Evolutionary conservation across 2,113 vertebrate species (phyloP), one percentile per base, ranked within the genome.

Genomic region (Clarias batrachus): DNA sequence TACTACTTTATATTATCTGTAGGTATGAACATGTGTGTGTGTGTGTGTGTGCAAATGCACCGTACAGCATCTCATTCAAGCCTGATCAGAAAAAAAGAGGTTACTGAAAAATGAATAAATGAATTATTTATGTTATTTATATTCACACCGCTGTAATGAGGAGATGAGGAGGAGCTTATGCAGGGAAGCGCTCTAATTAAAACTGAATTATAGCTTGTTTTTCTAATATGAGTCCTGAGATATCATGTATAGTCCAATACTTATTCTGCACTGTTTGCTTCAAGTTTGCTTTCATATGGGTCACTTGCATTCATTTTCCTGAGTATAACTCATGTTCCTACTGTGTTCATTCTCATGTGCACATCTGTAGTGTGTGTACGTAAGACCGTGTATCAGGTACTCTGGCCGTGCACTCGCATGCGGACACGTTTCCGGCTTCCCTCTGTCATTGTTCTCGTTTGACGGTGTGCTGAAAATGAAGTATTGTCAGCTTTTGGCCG

Each of bases 401-500:
- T 63, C 33, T 63, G 59, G 14, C 11, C 8, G 11, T 52, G 23
- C 66, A 66, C n/a, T 14, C 60, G 27, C 41, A 54, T 54, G 21
- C 23, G 23, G 54, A 37, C 17, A 59, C n/a, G n/a, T 71, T 23
- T 30, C 5, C 25, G 14, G 52, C n/a, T 37, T 83, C 41, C 66
- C 37, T 83, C 30, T 30, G 21, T 17, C 19, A 14, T 25, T 3
- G 7, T 70, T 57, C 70, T 25, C 5, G 7, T 57, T 57, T 70
- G 33, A 57, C 70, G n/a, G 16, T 57, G 27, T 83, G 65, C 11
- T 56, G 23, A 82, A 66, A 16, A 33, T 78, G 1, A 83, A 12
- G 74, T 56, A 56, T 62, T 54, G 37, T 59, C 78, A 74, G 41
- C 63, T 81, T 83, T 52, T 70, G 37, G 48, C 66, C 77, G 81